Evolutionary conservation across 2,888 invertebrate species (phyloP).

Genomic region (Cordilura impudica): DNA sequence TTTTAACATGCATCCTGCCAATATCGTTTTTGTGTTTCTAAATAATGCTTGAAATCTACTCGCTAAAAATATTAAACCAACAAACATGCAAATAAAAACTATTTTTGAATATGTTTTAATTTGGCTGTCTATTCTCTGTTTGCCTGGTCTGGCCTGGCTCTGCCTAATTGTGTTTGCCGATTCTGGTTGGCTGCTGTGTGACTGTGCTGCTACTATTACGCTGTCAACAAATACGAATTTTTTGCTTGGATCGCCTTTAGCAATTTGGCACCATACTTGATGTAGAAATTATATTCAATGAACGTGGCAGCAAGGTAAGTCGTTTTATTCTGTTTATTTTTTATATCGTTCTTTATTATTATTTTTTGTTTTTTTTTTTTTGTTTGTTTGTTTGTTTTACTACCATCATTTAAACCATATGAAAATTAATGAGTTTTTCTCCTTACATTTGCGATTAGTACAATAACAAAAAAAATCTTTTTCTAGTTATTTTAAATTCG

Average conservation of each 20-base stretch:
- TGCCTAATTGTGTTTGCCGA: constrained; percentile 37
- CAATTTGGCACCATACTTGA: constrained; percentile 99
- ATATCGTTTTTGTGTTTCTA: constrained; percentile 49
- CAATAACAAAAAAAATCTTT: neutral
- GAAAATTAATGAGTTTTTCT: constrained; percentile 62
- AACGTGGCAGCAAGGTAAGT: constrained; percentile 99
- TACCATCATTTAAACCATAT: constrained; percentile 55
- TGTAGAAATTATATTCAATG: constrained; percentile 99
- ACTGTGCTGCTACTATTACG: constrained; percentile 58
- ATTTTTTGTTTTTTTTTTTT: constrained; percentile 29
- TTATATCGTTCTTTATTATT: constrained; percentile 27
- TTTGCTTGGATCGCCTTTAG: constrained; percentile 78
- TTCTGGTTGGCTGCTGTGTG: constrained; percentile 51
- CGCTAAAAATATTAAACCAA: constrained; percentile 43
- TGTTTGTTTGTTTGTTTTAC: constrained; percentile 36
- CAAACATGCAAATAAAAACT: neutral
- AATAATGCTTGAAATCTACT: constrained; percentile 51
- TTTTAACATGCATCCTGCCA: constrained; percentile 55
- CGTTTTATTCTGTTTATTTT: constrained; percentile 42
- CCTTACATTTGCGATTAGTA: neutral
- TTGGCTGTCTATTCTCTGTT: constrained; percentile 16
- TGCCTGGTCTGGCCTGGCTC: constrained; percentile 15
- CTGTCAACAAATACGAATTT: constrained; percentile 57
- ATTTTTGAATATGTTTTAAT: neutral
- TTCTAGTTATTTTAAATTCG: neutral